phyloP scores from a whole-genome alignment of 2,888 invertebrate species.

The Stenolophus ochropezus region DNA sequence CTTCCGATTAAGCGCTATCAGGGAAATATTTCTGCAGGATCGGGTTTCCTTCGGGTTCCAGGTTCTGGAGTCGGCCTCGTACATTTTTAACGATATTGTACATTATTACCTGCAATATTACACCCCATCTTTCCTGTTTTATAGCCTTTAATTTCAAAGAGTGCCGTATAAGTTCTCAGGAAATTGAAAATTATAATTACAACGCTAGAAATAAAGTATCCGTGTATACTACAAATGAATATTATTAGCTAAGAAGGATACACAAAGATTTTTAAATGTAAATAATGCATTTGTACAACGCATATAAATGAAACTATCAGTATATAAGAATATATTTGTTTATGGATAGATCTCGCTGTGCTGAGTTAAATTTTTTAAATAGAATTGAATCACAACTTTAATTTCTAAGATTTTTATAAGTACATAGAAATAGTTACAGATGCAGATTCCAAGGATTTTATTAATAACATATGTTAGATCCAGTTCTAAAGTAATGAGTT shows the following conservation, averaged over 20 bases:
- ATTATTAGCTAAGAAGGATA: not conserved
- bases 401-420: no score
- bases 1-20: constrained; percentile 9
- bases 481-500: no score
- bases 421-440: no score
- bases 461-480: no score
- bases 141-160: constrained; percentile 41
- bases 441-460: no score
- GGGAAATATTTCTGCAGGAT: not conserved
- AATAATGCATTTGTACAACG: no score
- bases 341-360: no score
- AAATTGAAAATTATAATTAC: constrained; percentile 45
- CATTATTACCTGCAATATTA: constrained; percentile 45
- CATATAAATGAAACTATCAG: no score
- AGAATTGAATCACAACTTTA: no score
- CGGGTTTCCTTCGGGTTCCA: constrained; percentile 26
- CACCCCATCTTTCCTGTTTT: constrained; percentile 34
- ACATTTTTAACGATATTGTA: constrained; percentile 46
- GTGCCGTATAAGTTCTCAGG: constrained; percentile 30
- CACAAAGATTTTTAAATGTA: not conserved
- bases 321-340: no score
- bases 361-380: no score
- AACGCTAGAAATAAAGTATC: constrained; percentile 14
- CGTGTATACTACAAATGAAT: not conserved
- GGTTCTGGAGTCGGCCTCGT: not conserved